phyloP scores from a whole-genome alignment of 1,140 invertebrate genomes.

The Zophobas morio region DNA sequence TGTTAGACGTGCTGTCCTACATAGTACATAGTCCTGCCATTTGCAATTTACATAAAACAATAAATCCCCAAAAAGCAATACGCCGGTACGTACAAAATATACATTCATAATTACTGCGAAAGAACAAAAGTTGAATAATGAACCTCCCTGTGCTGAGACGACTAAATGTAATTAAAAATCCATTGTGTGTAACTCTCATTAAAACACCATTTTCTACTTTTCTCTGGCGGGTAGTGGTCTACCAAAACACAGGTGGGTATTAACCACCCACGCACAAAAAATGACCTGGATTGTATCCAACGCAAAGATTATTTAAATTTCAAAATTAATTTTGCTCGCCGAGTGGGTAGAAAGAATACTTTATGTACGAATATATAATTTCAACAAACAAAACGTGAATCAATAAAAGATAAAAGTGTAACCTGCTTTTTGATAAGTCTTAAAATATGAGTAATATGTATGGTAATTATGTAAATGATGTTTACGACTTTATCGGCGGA shows the following conservation, averaged over 20 bases:
- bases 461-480: too few species aligned
- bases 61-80: too few species aligned
- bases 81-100: background rate
- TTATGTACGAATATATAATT: background rate
- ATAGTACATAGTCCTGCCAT: too few species aligned
- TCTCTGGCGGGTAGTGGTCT: background rate
- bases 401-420: background rate
- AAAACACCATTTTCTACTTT: conserved; percentile 35
- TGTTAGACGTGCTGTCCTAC: too few species aligned
- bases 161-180: conserved; percentile 24
- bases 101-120: conserved; percentile 18
- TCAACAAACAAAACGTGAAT: background rate
- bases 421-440: background rate
- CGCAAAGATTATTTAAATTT: conserved; percentile 26
- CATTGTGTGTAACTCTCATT: conserved; percentile 21
- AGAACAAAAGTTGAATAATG: conserved; percentile 12
- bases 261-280: conserved; percentile 18
- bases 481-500: too few species aligned
- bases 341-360: background rate
- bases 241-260: conserved; percentile 6
- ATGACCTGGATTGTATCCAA: conserved; percentile 7
- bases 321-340: conserved; percentile 21
- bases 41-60: too few species aligned
- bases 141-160: conserved; percentile 8
- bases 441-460: too few species aligned